Conservation (phyloP, 1,140 invertebrate genomes). For the Zaprionus kolodkinae region DNA sequence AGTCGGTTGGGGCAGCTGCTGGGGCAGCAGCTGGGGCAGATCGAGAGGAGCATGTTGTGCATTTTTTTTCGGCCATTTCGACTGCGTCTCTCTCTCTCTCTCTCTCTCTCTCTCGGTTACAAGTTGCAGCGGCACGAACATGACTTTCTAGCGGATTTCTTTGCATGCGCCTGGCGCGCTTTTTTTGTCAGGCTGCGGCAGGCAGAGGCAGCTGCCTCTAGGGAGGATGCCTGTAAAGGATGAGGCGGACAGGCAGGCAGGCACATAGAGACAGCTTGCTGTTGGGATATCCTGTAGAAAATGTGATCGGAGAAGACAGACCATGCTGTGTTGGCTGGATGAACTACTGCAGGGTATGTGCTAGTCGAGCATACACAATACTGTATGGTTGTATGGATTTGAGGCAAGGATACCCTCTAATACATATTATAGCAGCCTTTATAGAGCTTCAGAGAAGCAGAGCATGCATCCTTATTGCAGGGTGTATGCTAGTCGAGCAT, state of each 20-base stretch:
- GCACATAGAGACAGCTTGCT: not conserved
- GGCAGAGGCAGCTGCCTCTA: slow-evolving; percentile 13
- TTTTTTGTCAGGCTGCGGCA: slow-evolving; percentile 44
- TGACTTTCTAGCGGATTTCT: slow-evolving; percentile 82
- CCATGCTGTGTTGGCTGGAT: not conserved
- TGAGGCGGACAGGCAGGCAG: not conserved
- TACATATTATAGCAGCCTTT: not conserved
- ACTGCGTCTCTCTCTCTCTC: slow-evolving; percentile 5
- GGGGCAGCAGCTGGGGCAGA: slow-evolving; percentile 28
- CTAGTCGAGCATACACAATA: not conserved
- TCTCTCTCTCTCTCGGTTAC: not conserved
- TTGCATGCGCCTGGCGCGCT: slow-evolving; percentile 70
- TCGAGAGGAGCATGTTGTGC: slow-evolving; percentile 50
- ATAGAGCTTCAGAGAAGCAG: not conserved
- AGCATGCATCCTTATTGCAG: not conserved
- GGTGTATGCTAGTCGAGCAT: not conserved
- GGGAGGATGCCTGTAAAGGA: slow-evolving; percentile 1
- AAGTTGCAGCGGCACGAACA: slow-evolving; percentile 72
- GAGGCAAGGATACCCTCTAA: not conserved
- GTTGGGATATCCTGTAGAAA: not conserved
- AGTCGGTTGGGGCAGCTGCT: slow-evolving; percentile 16
- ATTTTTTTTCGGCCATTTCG: slow-evolving; percentile 55
- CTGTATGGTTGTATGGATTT: no score
- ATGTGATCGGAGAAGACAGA: not conserved
- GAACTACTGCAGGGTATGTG: not conserved